phyloP scores from a whole-genome alignment of 2,113 vertebrate species.

The Arothron firmamentum region DNA sequence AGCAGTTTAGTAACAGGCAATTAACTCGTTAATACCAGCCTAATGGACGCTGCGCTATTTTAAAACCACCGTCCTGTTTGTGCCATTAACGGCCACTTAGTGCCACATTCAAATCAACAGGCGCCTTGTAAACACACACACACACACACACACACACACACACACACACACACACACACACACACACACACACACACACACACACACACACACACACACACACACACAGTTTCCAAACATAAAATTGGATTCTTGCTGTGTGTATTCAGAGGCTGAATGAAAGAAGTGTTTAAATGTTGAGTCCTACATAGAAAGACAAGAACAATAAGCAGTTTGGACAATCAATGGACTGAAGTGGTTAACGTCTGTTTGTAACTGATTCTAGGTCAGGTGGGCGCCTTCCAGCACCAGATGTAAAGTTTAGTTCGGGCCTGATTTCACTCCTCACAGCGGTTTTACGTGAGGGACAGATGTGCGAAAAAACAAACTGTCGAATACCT shows the following conservation, averaged over 20 bases:
- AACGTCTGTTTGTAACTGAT: too few relatives aligned
- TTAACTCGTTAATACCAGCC: constrained; percentile 82
- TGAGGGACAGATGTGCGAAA: too few relatives aligned
- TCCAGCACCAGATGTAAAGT: too few relatives aligned
- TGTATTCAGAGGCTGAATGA: too few relatives aligned
- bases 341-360: too few relatives aligned
- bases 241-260: too few relatives aligned
- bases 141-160: background rate
- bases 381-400: too few relatives aligned
- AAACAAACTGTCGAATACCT: too few relatives aligned
- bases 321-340: too few relatives aligned
- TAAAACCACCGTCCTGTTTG: constrained; percentile 75
- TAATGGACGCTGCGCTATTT: constrained; percentile 83
- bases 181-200: background rate
- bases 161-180: background rate
- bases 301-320: constrained; percentile 31
- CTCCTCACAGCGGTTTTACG: too few relatives aligned
- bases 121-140: constrained; percentile 42
- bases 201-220: background rate
- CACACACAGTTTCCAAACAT: too few relatives aligned
- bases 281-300: background rate
- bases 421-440: too few relatives aligned
- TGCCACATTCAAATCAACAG: constrained; percentile 60
- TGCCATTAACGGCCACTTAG: constrained; percentile 77
- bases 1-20: constrained; percentile 83